Conservation (phyloP, 2,888 invertebrate genomes). For the Archips crataeganus region DNA sequence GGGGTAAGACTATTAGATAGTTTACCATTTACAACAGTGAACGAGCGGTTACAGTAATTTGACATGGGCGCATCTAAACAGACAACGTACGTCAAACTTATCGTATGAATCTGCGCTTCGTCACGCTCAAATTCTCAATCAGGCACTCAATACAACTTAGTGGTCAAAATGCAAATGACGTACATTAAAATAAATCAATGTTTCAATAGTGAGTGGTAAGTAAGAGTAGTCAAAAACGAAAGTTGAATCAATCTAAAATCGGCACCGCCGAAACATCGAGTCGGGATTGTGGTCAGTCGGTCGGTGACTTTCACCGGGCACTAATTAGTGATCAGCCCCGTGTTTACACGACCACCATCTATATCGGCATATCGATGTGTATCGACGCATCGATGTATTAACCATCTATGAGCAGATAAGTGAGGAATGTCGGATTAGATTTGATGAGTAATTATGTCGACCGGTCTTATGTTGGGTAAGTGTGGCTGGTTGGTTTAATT, state of each 20-base stretch:
- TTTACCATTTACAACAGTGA: neutral
- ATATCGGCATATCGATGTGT: slow-evolving; percentile 65
- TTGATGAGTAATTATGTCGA: slow-evolving; percentile 38
- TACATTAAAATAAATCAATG: slow-evolving; percentile 66
- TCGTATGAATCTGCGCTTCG: slow-evolving; percentile 31
- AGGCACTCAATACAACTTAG: slow-evolving; percentile 30
- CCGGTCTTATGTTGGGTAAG: slow-evolving; percentile 33
- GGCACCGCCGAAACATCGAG: slow-evolving; percentile 78
- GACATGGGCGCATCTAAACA: slow-evolving; percentile 26
- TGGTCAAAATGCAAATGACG: slow-evolving; percentile 41
- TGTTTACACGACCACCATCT: slow-evolving; percentile 70
- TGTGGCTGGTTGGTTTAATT: slow-evolving; percentile 37
- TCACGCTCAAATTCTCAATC: slow-evolving; percentile 34
- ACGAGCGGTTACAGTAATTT: slow-evolving; percentile 4
- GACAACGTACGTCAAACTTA: slow-evolving; percentile 31
- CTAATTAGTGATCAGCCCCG: slow-evolving; percentile 81
- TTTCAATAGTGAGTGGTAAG: slow-evolving; percentile 72
- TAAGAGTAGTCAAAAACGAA: slow-evolving; percentile 85
- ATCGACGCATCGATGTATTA: slow-evolving; percentile 45
- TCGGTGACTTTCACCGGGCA: slow-evolving; percentile 80
- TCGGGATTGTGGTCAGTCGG: slow-evolving; percentile 82
- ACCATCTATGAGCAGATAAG: slow-evolving; percentile 39
- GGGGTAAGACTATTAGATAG: no score
- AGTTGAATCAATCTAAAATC: slow-evolving; percentile 85
- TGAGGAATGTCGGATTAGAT: slow-evolving; percentile 42